Evolutionary conservation across 2,113 vertebrate genomes (phyloP), one percentile per base, ranked within the genome.

Genomic region (Zeus faber): DNA sequence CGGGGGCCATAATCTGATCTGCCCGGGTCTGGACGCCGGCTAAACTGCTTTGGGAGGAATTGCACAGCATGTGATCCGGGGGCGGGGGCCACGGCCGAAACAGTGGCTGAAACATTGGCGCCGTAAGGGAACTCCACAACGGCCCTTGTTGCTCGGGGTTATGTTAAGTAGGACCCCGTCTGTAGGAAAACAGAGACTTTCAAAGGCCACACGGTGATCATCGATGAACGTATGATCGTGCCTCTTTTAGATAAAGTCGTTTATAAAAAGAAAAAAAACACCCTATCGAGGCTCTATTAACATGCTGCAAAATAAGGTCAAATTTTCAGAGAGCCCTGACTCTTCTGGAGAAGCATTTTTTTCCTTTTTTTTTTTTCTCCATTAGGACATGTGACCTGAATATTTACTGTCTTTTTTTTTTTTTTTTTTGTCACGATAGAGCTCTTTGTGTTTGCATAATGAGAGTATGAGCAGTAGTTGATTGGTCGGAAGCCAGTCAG

Each of bases 11-110:
- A 87, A 87, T 82, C 84, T 76, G 54, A 85, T 74, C 79, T 73
- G 67, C 61, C 54, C 57, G 14, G 37, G 58, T 40, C 69, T 58
- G 64, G 65, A 52, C 20, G 62, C 59, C 56, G 75, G 52, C 39
- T 83, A 69, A 89, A 78, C 74, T 65, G 70, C 76, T 87, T 86
- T 84, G 45, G 65, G 66, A 65, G 65, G 67, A 74, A 82, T 82
- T 77, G 58, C 18, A 31, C 62, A 68, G 52, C 87, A 85, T 88
- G 83, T 87, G 86, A 87, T 79, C 31, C 1, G 21, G 49, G 27
- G 26, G 54, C 56, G 50, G 41, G 48, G 65, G 55, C 29, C 59
- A 45, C 47, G 47, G 13, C 13, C 33, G 24, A 14, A 40, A n/a
- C n/a, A n/a, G 33, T 18, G 40, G 8, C 3, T 21, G 40, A 27